Conservation (phyloP, 2,797 vertebrate genomes). For the Ataeniobius toweri region DNA sequence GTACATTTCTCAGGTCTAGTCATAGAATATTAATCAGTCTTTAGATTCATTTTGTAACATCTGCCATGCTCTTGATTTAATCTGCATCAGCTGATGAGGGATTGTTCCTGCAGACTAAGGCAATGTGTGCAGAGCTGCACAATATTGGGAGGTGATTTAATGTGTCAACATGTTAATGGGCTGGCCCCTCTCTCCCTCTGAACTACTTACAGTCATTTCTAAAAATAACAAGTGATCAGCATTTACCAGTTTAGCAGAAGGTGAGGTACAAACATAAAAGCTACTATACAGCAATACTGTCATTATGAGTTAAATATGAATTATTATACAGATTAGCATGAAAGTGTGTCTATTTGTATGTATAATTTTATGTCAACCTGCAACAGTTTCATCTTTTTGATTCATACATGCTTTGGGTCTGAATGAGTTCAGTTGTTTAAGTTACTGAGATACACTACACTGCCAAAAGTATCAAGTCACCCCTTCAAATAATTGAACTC, state of each 20-base stretch:
- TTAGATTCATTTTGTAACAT: constrained; percentile 36
- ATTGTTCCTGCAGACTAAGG: constrained; percentile 5
- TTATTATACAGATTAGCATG: not conserved
- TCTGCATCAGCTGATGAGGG: constrained; percentile 14
- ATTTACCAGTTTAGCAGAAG: not conserved
- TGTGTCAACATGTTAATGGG: constrained; percentile 14
- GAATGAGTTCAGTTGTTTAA: too few species aligned
- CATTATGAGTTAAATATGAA: not conserved
- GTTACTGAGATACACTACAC: too few species aligned
- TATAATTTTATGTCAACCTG: too few species aligned
- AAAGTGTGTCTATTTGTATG: not conserved
- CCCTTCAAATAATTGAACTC: too few species aligned
- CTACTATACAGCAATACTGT: not conserved
- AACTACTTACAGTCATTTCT: constrained; percentile 6
- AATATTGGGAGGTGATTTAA: constrained; percentile 23
- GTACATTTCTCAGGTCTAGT: constrained; percentile 14
- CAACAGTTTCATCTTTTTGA: too few species aligned
- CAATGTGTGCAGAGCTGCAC: constrained; percentile 10
- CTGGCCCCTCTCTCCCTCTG: not conserved
- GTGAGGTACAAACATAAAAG: not conserved
- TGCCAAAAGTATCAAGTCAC: too few species aligned
- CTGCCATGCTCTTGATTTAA: constrained; percentile 16
- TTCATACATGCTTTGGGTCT: too few species aligned
- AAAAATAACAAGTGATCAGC: constrained; percentile 3
- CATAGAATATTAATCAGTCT: constrained; percentile 50